Conservation (phyloP, 2,797 vertebrate genomes). For the Alectoris magna region DNA sequence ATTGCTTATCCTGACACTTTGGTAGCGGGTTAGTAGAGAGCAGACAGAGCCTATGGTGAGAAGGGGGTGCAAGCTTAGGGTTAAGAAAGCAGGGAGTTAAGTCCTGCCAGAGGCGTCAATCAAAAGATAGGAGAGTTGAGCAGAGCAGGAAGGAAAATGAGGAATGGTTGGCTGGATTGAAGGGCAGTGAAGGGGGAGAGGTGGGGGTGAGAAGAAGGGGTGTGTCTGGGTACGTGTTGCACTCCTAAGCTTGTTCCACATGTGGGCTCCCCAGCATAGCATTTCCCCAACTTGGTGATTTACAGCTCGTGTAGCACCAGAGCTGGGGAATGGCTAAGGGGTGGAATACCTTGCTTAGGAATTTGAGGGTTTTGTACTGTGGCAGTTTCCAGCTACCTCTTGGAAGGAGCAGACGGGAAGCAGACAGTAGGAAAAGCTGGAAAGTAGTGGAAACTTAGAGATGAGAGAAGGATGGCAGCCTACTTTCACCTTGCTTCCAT, state of each 20-base stretch:
- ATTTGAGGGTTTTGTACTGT: not conserved
- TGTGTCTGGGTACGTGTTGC: not conserved
- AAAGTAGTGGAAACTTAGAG: not conserved
- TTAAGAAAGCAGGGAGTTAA: not conserved
- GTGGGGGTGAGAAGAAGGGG: not conserved
- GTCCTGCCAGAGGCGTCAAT: not conserved
- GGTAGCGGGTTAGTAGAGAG: not conserved
- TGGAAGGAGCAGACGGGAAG: not conserved
- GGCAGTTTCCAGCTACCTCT: not conserved
- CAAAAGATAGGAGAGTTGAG: not conserved
- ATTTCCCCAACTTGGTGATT: no score
- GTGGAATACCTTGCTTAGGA: not conserved
- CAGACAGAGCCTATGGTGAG: not conserved
- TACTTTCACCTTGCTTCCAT: not conserved
- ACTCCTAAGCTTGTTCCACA: not conserved
- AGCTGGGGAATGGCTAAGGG: not conserved
- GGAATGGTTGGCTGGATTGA: no score
- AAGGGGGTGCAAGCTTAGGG: not conserved
- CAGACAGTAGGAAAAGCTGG: not conserved
- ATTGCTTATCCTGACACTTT: not conserved
- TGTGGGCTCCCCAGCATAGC: no score
- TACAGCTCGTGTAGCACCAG: not conserved
- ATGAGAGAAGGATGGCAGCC: not conserved
- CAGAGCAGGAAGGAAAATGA: not conserved
- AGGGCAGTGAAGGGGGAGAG: not conserved